These are phyloP conservation scores for Tupaia tana DNA, from an alignment of 2,113 vertebrate genomes.

Conservation along the genomic window DNA sequence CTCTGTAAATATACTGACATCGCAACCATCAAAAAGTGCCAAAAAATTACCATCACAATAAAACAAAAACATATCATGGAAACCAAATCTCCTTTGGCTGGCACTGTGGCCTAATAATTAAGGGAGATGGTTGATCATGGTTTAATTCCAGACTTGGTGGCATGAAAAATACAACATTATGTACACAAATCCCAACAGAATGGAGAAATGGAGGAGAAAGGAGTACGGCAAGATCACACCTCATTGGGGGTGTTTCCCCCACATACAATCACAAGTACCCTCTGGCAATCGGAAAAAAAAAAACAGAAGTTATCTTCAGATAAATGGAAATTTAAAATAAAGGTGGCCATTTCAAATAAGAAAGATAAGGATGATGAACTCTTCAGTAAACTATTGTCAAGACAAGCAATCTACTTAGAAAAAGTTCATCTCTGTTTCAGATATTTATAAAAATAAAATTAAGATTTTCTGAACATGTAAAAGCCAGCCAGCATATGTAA, in stretches of 20 bases:
- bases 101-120: no score
- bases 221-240: no score
- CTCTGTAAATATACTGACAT: neutral
- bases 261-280: no score
- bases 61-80: slow-evolving; percentile 10
- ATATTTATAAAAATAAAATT: slow-evolving; percentile 28
- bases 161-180: no score
- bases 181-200: no score
- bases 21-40: neutral
- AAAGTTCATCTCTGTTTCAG: slow-evolving; percentile 33
- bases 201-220: no score
- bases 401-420: neutral
- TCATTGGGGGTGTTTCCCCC: no score
- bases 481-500: neutral
- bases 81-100: neutral
- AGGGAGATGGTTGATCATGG: no score
- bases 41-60: slow-evolving; percentile 2
- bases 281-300: no score
- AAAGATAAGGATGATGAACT: slow-evolving; percentile 30
- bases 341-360: slow-evolving; percentile 11
- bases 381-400: slow-evolving; percentile 26
- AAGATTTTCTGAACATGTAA: slow-evolving; percentile 31
- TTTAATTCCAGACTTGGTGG: no score
- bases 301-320: neutral
- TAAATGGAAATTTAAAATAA: neutral